Base-by-base conservation (phyloP, 2,888 invertebrate species). In the Candidula unifasciata region DNA sequence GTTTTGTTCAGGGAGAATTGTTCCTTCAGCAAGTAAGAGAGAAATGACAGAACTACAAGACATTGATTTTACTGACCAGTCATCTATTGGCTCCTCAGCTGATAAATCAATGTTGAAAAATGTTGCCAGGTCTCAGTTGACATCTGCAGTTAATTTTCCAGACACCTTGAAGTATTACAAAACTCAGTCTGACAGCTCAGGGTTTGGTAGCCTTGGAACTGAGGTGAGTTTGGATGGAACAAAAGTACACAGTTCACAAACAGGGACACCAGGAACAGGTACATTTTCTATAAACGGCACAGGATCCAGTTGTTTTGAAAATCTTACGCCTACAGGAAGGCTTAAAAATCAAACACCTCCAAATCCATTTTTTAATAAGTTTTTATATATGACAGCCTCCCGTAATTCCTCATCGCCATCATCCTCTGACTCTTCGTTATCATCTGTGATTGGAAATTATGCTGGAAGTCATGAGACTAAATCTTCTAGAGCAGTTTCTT, bases 281-380 rank as follows among this genome's bases (percentile, higher is more conserved):
- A 68, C 64, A 30, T 54, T 35, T 21, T 44, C 54, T 10, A 57
- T 52, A 13, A 57, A 33, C 33, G 57, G 37, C 57, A 35, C 57
- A 10, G 24, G 33, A 16, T 54, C 82, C 52, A 33, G n/a, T 52
- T 21, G 44, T 52, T 78, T 68, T 3, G 44, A 21, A 5, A 35
- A 73, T 2, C 24, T 64, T 2, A 24, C 21, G 13, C 3, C 60
- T 21, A 74, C 74, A 35, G 18, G 10, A 10, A 84, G 80, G 44
- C 16, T 54, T 2, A 80, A 52, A 37, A 83, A 64, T n/a, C 73
- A 83, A 2, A 13, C 35, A 3, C 84, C 80, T 16, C 80, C 84
- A 35, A 84, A 84, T 80, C 84, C 80, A 79, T 84, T 84, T 68
- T 84, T 84, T 35, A 30, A 6, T n/a, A 84, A 84, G 27, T 74